Conservation (phyloP, 2,888 invertebrate genomes). For the Eupeodes luniger region DNA sequence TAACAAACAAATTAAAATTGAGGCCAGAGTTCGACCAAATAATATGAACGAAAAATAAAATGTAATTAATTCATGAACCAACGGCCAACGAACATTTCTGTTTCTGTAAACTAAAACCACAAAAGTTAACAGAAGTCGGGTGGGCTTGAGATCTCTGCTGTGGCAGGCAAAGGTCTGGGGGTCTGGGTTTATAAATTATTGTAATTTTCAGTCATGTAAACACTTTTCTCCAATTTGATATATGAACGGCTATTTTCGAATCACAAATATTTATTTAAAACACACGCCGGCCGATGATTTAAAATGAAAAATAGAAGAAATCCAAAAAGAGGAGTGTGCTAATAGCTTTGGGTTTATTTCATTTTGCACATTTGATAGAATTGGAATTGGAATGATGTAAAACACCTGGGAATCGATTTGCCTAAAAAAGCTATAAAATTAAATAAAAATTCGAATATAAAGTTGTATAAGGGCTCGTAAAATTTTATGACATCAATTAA, state of each 20-base stretch:
- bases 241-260: constrained; percentile 49
- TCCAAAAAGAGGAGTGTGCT: neutral
- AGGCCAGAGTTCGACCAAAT: neutral
- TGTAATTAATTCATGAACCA: neutral
- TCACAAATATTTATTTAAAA: constrained; percentile 48
- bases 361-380: neutral
- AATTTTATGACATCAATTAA: constrained; percentile 69
- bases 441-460: constrained; percentile 27
- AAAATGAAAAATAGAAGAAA: neutral
- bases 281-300: constrained; percentile 17
- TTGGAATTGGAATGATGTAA: neutral
- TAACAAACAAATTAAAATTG: neutral
- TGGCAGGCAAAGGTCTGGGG: neutral
- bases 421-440: constrained; percentile 39
- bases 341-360: constrained; percentile 7
- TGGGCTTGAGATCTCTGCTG: neutral
- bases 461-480: constrained; percentile 41
- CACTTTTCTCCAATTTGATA: constrained; percentile 11
- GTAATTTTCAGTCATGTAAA: constrained; percentile 31
- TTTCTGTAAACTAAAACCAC: constrained; percentile 2
- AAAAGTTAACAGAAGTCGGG: neutral
- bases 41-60: constrained; percentile 4
- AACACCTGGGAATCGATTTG: constrained; percentile 62
- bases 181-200: neutral
- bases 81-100: neutral